Base-by-base conservation (phyloP, 2,888 invertebrate genomes). In the Dicranocentrus wangi region DNA sequence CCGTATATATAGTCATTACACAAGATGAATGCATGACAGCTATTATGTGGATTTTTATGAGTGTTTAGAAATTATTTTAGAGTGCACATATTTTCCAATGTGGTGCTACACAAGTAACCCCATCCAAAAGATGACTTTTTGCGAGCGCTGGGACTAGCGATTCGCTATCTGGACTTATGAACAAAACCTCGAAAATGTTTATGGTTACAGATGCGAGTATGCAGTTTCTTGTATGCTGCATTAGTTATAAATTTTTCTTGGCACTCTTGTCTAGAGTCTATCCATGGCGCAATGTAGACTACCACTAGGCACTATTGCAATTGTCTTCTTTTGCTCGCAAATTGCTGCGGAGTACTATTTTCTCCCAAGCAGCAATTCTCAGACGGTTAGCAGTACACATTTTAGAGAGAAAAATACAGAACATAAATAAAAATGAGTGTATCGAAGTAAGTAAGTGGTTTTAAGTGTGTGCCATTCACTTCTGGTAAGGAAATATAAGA, bases 1-100 rank as follows among this genome's bases (percentile, higher is more conserved):
- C 47, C 3, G 47, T 47, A 10, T 55, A 55, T 55, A 55, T 55
- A 55, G 55, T 55, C 55, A 55, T 55, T 55, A 55, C 7, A 61
- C 19, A 61, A 61, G 61, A 61, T 61, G 61, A 32, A 68, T 68
- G 47, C 28, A 27, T 68, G 51, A 51, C 65, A 65, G 65, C 65
- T 51, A 51, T 68, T 51, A 51, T 47, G 68, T 25, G 43, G 51
- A 68, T 66, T 68, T 71, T 68, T 68, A 76, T 60, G 75, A 68
- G 68, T 39, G 27, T 53, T 55, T 55, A 15, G 25, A 42, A 68
- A 76, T 68, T 47, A 55, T 43, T 76, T 58, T 66, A 76, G 68
- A 66, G 66, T 66, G 75, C 58, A 47, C 27, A 65, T 65, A 73
- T 72, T 32, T 55, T 55, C 55, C 21, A 10, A 47, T 47, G 32